Base-by-base conservation (phyloP, 2,113 vertebrate species). In the Maccullochella peelii region DNA sequence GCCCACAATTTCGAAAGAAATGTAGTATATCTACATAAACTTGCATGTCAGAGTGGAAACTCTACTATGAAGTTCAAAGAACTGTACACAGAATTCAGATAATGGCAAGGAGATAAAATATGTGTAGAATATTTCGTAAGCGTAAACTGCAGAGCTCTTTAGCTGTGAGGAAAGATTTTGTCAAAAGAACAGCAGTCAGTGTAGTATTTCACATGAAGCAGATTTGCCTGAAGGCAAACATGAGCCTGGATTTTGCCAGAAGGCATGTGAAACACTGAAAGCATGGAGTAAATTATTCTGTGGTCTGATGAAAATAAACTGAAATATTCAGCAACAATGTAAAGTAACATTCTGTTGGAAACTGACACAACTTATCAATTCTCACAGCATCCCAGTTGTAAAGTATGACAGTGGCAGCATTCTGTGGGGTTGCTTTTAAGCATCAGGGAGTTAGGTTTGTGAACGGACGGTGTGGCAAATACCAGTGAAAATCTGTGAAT, bases 251-350 rank as follows among this genome's bases (percentile, higher is more conserved):
- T 30, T 72, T 65, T 30, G 67, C 36, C 44, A 52, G 55, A 61
- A 61, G 44, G n/a, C 18, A 3, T 21, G 12, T 58, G 12, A 40
- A 68, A 23, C n/a, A n/a, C n/a, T 2, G 6, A 12, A n/a, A 73
- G 25, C 36, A 40, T 8, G 5, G 14, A 33, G 47, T 15, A 2
- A 38, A 71, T 50, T 52, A 49, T 42, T 27, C 36, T 63, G 42
- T 20, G 40, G 70, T 71, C 27, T 58, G 33, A 33, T 75, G 30
- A 79, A 65, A 79, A 30, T 52, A 52, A 83, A 63, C 2, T 10
- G 9, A 83, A 87, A 80, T 36, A 40, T 70, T 36, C 33, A 44
- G 52, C 40, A 82, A 38, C 25, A 27, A 18, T 54, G 9, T 9
- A n/a, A 33, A 75, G 30, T 16, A 42, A 72, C n/a, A 55, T 30